These are phyloP conservation scores for Tetrax tetrax DNA, from an alignment of 2,113 vertebrate species.

Conservation along the genomic window DNA sequence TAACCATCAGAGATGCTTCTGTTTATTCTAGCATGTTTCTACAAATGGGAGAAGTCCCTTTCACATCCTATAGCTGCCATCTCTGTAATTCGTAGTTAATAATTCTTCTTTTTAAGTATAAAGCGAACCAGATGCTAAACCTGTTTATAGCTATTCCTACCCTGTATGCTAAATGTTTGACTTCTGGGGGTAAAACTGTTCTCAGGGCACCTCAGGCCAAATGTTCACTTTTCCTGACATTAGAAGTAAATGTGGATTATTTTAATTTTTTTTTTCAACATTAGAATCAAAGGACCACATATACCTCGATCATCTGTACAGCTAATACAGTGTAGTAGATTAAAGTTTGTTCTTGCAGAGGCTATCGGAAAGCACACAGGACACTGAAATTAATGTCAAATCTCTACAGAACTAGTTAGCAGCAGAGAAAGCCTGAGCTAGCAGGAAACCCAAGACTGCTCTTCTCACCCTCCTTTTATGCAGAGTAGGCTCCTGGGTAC, in stretches of 20 bases:
- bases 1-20: not conserved
- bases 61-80: not conserved
- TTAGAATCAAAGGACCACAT: not conserved
- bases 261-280: rapidly evolving
- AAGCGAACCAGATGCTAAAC: not conserved
- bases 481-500: not conserved
- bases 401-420: not conserved
- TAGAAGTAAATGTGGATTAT: not conserved
- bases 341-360: not conserved
- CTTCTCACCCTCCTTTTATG: not conserved
- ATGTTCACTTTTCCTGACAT: not conserved
- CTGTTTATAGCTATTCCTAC: not conserved
- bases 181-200: not conserved
- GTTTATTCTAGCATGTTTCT: not conserved
- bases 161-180: not conserved
- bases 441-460: not conserved
- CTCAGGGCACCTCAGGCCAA: not conserved
- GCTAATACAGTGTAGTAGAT: not conserved
- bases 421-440: not conserved
- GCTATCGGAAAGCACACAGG: not conserved
- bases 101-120: not conserved
- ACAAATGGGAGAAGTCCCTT: not conserved
- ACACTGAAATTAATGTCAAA: not conserved
- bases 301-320: not conserved
- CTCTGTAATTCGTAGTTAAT: not conserved